These are phyloP conservation scores for Halcyon malimbica DNA, from an alignment of 2,113 vertebrate species.

Conservation along the genomic window DNA sequence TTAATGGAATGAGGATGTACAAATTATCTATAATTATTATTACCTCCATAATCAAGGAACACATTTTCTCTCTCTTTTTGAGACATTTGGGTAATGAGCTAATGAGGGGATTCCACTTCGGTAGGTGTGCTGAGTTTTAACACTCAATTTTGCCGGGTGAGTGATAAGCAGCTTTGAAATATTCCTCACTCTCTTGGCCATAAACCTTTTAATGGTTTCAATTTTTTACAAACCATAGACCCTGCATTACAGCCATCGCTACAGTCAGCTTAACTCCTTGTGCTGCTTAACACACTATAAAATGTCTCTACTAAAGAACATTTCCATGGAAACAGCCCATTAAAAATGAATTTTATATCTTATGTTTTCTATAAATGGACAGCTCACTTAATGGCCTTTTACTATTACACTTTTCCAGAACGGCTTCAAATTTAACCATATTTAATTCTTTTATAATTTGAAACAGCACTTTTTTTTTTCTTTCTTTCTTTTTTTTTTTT, in stretches of 20 bases:
- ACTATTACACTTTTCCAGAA: constrained; percentile 20
- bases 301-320: constrained; percentile 41
- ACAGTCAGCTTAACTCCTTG: constrained; percentile 36
- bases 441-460: constrained; percentile 63
- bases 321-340: constrained; percentile 73
- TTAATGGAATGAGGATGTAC: constrained; percentile 16
- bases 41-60: constrained; percentile 25
- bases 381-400: constrained; percentile 57
- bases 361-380: constrained; percentile 64
- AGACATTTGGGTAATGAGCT: not conserved
- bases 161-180: constrained; percentile 34
- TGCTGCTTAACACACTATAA: constrained; percentile 44
- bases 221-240: constrained; percentile 60
- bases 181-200: not conserved
- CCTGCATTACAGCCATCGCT: not conserved
- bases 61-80: not conserved
- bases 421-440: constrained; percentile 1
- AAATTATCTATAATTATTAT: constrained; percentile 57
- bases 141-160: not conserved
- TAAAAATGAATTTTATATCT: constrained; percentile 67
- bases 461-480: not conserved
- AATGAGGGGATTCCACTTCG: constrained; percentile 28
- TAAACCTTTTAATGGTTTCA: constrained; percentile 36
- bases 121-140: constrained; percentile 5
- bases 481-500: not conserved